Evolutionary conservation across 2,113 vertebrate genomes (phyloP), one percentile per base, ranked within the genome.

Genomic region (Pogonocichla stellata): DNA sequence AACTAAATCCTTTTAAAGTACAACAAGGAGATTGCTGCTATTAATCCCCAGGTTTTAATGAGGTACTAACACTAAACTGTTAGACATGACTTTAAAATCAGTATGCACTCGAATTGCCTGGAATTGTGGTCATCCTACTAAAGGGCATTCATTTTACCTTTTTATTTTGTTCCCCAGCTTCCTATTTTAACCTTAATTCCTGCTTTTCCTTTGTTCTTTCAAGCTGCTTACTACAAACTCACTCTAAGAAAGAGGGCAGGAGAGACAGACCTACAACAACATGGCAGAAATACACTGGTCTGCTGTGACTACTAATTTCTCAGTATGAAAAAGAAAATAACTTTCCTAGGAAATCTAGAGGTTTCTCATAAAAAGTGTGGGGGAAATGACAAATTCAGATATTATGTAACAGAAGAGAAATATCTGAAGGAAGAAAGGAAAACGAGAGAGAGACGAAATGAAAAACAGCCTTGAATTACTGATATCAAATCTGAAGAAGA

Each of bases 11-110:
- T 65, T 91, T 80, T 91, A 73, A 93, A n/a, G 45, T 61, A 42
- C 81, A 91, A 75, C 57, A 91, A 91, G 33, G 38, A 83, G 62
- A 94, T 29, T 53, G 45, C 48, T 80, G 45, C 31, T 69, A 80
- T 73, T 72, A 95, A 92, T 92, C 64, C 72, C 54, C 43, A 31
- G 29, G 65, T 86, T 94, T 96, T 83, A 86, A 88, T 84, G 51
- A 90, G 50, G 40, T 31, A 89, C n/a, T 69, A 47, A 80, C 56
- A 91, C 40, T 69, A 26, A 88, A 80, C 18, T 26, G 45, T 77
- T 57, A 61, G 58, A 89, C 77, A 43, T 7, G 13, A 88, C 62
- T 73, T 83, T 36, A 65, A 70, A 92, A 86, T 69, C 62, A 83
- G 67, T 65, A 43, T 67, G 66, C 1, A 0, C 54, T 73, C 13